Conservation (phyloP, 2,888 invertebrate species). For the Callyntrura sp. region DNA sequence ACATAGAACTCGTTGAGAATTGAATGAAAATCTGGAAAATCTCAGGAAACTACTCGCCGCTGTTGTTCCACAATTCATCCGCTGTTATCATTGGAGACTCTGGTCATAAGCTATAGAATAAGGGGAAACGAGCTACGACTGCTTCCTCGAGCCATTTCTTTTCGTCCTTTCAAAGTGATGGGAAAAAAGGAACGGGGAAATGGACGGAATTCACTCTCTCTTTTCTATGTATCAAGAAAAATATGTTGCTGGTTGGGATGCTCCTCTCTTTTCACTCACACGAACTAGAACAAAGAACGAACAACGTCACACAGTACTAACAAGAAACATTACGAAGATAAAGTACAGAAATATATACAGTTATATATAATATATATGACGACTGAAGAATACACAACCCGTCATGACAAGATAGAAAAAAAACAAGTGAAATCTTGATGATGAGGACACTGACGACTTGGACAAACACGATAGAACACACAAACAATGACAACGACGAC, state of each 20-base stretch:
- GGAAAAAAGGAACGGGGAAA: conserved; percentile 58
- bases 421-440: conserved; percentile 68
- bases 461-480: conserved; percentile 55
- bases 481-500: conserved; percentile 76
- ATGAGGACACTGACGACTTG: conserved; percentile 78
- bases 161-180: conserved; percentile 61
- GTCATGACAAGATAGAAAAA: conserved; percentile 60
- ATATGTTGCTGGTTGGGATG: conserved; percentile 77
- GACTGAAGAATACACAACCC: conserved; percentile 38
- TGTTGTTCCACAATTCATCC: conserved; percentile 81
- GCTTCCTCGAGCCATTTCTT: conserved; percentile 29
- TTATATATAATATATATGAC: conserved; percentile 48
- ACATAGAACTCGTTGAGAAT: conserved; percentile 43
- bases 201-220: conserved; percentile 72
- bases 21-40: conserved; percentile 77
- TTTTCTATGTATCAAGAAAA: conserved; percentile 50
- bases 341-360: conserved; percentile 8
- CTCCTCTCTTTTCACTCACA: conserved; percentile 74
- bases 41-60: conserved; percentile 83
- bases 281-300: conserved; percentile 67
- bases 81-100: conserved; percentile 76
- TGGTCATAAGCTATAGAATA: conserved; percentile 61
- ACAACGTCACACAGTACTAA: conserved; percentile 74
- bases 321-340: conserved; percentile 26
- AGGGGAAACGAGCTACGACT: conserved; percentile 35